These are phyloP conservation scores for Boloria euphrosyne DNA, from an alignment of 2,888 invertebrate species.

Conservation along the genomic window DNA sequence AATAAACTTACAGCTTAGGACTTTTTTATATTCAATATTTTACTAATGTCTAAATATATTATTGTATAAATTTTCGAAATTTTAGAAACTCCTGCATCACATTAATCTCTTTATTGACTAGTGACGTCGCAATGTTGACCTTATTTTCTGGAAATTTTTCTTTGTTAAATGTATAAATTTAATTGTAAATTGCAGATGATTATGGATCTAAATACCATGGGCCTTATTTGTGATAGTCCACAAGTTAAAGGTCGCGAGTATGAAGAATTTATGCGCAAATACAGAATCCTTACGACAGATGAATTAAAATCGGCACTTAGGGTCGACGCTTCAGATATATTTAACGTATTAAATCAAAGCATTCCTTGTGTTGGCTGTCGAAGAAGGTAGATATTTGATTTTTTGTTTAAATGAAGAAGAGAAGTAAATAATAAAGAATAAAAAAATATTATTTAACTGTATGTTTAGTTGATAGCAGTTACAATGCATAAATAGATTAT, in stretches of 20 bases:
- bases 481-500: too few relatives aligned
- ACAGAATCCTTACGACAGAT: conserved; percentile 87
- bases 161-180: conserved; percentile 62
- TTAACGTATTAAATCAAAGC: conserved; percentile 92
- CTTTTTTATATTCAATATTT: conserved; percentile 18
- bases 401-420: not conserved
- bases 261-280: conserved; percentile 93
- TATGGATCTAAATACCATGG: conserved; percentile 94
- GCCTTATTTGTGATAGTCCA: conserved; percentile 91
- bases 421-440: too few relatives aligned
- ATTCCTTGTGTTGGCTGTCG: conserved; percentile 97
- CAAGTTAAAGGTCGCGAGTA: conserved; percentile 90
- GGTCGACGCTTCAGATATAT: conserved; percentile 91
- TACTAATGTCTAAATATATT: not conserved
- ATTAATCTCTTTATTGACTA: conserved; percentile 9
- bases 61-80: not conserved
- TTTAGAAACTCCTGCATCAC: not conserved
- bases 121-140: conserved; percentile 73
- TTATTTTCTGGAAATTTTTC: conserved; percentile 67
- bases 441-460: too few relatives aligned
- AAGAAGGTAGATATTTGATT: conserved; percentile 85
- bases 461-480: too few relatives aligned
- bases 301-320: conserved; percentile 91
- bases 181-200: conserved; percentile 87
- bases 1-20: conserved; percentile 40